These are phyloP conservation scores for Anthoptus insignis DNA, from an alignment of 2,888 invertebrate genomes.

Conservation along the genomic window DNA sequence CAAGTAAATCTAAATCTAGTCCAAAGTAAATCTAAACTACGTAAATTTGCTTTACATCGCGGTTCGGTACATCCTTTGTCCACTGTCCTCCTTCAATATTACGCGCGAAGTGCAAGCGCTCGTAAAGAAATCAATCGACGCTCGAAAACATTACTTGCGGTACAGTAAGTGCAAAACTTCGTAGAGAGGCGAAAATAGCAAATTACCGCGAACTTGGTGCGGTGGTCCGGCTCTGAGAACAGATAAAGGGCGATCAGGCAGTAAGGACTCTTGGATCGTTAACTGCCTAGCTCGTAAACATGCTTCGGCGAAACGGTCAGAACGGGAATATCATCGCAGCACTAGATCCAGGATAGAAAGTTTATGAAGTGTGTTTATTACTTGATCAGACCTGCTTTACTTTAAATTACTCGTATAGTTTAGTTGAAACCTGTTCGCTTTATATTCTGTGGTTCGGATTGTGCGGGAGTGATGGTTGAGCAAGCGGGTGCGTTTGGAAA, in stretches of 20 bases:
- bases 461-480: too few relatives aligned
- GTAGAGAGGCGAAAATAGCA: constrained; percentile 80
- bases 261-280: constrained; percentile 75
- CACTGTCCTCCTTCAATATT: too few relatives aligned
- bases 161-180: constrained; percentile 65
- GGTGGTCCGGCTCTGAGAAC: constrained; percentile 80
- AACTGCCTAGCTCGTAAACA: constrained; percentile 78
- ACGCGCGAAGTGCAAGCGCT: constrained; percentile 4
- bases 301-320: constrained; percentile 73
- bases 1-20: too few relatives aligned
- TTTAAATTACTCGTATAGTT: not conserved
- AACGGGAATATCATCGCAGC: constrained; percentile 5
- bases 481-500: too few relatives aligned
- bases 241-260: constrained; percentile 76
- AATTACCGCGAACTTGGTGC: constrained; percentile 75
- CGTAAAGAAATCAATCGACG: constrained; percentile 52
- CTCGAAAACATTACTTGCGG: constrained; percentile 66
- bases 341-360: not conserved
- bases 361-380: not conserved
- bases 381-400: not conserved
- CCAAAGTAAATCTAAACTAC: too few relatives aligned
- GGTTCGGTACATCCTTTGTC: too few relatives aligned
- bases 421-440: not conserved
- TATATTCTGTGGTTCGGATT: too few relatives aligned
- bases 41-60: not conserved